Evolutionary conservation across 64 coral and sea anemone genomes (phyloP).

Genomic region (Porites lutea): DNA sequence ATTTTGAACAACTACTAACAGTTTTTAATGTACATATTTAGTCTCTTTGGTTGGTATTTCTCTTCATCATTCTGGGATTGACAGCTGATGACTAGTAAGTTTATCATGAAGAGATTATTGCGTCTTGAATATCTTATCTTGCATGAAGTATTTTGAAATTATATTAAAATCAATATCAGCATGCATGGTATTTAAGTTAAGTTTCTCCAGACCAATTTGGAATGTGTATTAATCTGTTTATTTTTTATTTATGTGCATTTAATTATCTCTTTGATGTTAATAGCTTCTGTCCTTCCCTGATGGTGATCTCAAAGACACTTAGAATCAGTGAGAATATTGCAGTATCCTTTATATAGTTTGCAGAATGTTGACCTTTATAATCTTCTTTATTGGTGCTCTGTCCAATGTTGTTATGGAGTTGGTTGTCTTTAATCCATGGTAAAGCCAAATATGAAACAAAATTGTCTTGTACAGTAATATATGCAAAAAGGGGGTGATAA

Average conservation of each 20-base stretch:
- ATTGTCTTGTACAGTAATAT: no score
- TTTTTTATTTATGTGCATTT: background rate
- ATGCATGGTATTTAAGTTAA: no score
- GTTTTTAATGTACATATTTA: conserved; percentile 22
- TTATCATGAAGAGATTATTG: background rate
- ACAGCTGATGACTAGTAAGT: conserved; percentile 84
- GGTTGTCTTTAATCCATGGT: no score
- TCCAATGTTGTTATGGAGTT: background rate
- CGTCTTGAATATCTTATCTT: background rate
- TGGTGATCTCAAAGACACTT: conserved; percentile 89
- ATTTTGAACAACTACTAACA: background rate
- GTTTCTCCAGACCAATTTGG: no score
- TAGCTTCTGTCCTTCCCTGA: conserved; percentile 94
- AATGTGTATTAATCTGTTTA: background rate
- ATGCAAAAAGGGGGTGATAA: no score
- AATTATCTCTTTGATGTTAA: background rate
- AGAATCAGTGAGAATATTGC: conserved; percentile 90
- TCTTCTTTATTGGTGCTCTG: no score
- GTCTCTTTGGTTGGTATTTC: conserved; percentile 81
- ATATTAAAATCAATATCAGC: no score
- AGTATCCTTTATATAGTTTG: conserved; percentile 81
- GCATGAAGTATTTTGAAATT: no score
- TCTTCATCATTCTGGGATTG: conserved; percentile 86
- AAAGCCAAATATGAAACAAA: no score
- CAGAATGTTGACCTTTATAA: no score